Base-by-base conservation (phyloP, 2,888 invertebrate species). In the Tuberolachnus salignus region DNA sequence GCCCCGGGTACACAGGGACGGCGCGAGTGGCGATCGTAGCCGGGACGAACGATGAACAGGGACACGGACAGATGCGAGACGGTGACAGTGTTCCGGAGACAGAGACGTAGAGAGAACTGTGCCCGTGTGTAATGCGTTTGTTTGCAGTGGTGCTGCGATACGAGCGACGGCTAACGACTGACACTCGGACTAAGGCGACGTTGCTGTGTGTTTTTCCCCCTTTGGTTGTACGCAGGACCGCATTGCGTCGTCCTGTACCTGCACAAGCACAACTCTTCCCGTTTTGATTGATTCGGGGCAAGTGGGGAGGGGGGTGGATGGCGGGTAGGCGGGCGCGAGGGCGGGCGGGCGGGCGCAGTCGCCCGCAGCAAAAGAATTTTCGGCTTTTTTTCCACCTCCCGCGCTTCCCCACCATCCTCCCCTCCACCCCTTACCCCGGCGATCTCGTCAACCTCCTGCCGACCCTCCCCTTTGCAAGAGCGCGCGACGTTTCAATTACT, bases 151-250 rank as follows among this genome's bases (percentile, higher is more conserved):
- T 51, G 63, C 46, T 34, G 21, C 75, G 66, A 67, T 67, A 49
- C 75, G 49, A 78, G 34, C 75, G 75, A 78, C 75, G 75, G 75
- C 67, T 69, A 59, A 78, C 75, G 75, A 78, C 75, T 78, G 75
- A 67, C 75, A 78, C 75, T 59, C 66, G 66, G 75, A 66, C 64
- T 61, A 34, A 49, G 66, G 67, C 67, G 67, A 57, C 75, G 67
- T 67, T 26, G 75, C 75, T 51, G 61, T 51, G 49, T 34, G 34
- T 67, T 67, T 67, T 67, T 59, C 59, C 75, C 74, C 59, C 53
- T 42, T 34, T 46, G 75, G 75, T 78, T 69, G 75, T 78, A 78
- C 75, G 75, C 75, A 78, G 75, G 75, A 78, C 75, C 75, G 75
- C 75, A 78, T 78, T 78, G 75, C 75, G 75, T 78, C 66, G 66